Evolutionary conservation across 2,888 invertebrate genomes (phyloP).

Genomic region (Aporophyla nigra): DNA sequence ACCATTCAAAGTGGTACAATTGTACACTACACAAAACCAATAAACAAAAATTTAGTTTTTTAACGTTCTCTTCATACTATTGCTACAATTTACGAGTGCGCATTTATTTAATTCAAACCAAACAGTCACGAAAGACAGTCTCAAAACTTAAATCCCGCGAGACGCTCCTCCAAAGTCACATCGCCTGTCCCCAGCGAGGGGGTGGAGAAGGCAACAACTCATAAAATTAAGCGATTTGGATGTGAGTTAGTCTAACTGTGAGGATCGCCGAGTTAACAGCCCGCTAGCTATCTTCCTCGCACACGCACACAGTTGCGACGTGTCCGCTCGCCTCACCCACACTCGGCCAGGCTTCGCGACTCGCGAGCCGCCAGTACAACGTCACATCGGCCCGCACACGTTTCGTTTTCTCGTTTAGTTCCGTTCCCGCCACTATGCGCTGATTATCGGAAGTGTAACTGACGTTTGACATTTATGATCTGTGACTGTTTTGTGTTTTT

Average conservation of each 20-base stretch:
- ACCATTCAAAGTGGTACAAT: background rate
- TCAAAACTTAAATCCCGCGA: constrained; percentile 44
- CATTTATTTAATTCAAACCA: constrained; percentile 38
- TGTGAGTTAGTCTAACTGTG: constrained; percentile 91
- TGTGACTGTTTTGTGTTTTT: constrained; percentile 65
- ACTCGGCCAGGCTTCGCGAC: constrained; percentile 46
- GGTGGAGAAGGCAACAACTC: constrained; percentile 91
- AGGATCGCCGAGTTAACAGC: constrained; percentile 89
- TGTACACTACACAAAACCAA: too few relatives aligned
- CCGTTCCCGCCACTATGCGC: constrained; percentile 69
- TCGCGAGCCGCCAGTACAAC: constrained; percentile 64
- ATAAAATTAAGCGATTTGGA: constrained; percentile 92
- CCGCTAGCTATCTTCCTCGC: constrained; percentile 82
- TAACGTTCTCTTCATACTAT: background rate
- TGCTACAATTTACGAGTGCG: background rate
- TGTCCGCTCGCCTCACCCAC: constrained; percentile 59
- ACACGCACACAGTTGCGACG: constrained; percentile 74
- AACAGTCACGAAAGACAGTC: constrained; percentile 24
- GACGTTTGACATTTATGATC: constrained; percentile 69
- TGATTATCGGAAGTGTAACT: constrained; percentile 69
- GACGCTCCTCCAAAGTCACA: constrained; percentile 80
- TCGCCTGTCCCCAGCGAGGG: constrained; percentile 80
- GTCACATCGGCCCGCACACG: constrained; percentile 64
- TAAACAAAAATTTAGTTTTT: background rate
- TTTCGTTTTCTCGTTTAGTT: constrained; percentile 61